Conservation (phyloP, 2,888 invertebrate species). For the Diadromus collaris region DNA sequence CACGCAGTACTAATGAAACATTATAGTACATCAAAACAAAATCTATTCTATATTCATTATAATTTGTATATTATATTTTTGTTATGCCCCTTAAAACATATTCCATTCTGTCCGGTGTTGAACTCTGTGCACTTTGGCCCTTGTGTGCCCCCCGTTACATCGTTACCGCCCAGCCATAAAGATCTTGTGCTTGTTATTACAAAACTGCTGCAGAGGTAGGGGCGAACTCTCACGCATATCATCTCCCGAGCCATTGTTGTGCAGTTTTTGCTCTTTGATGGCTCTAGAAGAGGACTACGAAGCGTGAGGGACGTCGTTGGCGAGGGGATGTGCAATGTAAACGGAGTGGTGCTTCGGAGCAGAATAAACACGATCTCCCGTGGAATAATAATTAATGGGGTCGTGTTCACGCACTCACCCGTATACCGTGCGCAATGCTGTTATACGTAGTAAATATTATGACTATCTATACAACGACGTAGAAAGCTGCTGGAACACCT, state of each 20-base stretch:
- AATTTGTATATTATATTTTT: neutral
- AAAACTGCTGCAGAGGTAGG: slow-evolving; percentile 5
- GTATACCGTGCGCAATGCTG: slow-evolving; percentile 11
- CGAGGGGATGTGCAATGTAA: slow-evolving; percentile 47
- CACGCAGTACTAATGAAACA: neutral
- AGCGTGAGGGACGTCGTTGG: slow-evolving; percentile 19
- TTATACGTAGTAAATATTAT: neutral
- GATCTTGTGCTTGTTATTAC: slow-evolving; percentile 22
- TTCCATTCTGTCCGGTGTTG: neutral
- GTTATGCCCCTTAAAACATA: neutral
- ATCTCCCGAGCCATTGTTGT: slow-evolving; percentile 10
- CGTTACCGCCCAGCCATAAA: neutral
- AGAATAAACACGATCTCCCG: slow-evolving; percentile 59
- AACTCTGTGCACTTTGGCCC: slow-evolving; percentile 14
- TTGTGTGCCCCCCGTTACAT: neutral
- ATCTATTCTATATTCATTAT: neutral
- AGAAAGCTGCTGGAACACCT: neutral
- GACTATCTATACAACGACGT: slow-evolving; percentile 16
- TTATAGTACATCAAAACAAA: neutral
- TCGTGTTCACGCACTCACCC: slow-evolving; percentile 57
- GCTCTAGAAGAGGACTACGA: slow-evolving; percentile 8
- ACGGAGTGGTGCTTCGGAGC: slow-evolving; percentile 43
- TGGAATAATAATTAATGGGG: slow-evolving; percentile 64
- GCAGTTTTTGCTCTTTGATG: slow-evolving; percentile 10
- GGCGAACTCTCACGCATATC: neutral